phyloP scores from a whole-genome alignment of 1,140 invertebrate genomes.

The Diplogasteroides magnus region DNA sequence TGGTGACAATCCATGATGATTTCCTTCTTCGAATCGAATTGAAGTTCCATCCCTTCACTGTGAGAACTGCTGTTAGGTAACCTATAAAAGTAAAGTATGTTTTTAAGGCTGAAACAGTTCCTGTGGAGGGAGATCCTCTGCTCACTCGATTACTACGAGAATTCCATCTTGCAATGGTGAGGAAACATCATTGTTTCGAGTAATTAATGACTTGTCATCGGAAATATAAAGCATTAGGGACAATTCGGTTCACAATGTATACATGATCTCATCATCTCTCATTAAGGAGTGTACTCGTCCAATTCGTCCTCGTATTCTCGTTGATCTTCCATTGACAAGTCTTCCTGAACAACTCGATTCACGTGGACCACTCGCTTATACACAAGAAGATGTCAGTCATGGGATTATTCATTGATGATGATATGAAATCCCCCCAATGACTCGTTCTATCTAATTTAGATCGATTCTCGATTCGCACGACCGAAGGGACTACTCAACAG shows the following conservation, averaged over 20 bases:
- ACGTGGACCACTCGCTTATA: slow-evolving; percentile 9
- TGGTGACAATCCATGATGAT: slow-evolving; percentile 13
- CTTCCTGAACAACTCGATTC: slow-evolving; percentile 16
- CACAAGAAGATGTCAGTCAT: slow-evolving; percentile 5
- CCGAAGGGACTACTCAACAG: neutral
- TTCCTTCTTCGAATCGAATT: slow-evolving; percentile 18
- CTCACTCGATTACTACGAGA: neutral
- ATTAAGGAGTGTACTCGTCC: slow-evolving; percentile 14
- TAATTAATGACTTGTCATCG: no score
- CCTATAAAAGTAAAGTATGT: neutral
- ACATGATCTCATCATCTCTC: no score
- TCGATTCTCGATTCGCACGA: neutral
- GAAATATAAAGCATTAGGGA: neutral
- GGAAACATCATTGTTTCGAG: neutral
- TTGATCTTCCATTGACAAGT: slow-evolving; percentile 20
- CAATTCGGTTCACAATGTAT: neutral
- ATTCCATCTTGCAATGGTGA: neutral
- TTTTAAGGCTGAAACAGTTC: neutral
- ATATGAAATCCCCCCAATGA: neutral
- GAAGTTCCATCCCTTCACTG: slow-evolving; percentile 21
- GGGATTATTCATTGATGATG: no score
- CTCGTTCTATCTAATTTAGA: neutral
- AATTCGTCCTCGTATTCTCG: slow-evolving; percentile 19
- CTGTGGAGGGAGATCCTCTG: neutral
- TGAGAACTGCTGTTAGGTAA: neutral